These are phyloP conservation scores for Tachina fera DNA, from an alignment of 2,888 invertebrate species.

Conservation along the genomic window DNA sequence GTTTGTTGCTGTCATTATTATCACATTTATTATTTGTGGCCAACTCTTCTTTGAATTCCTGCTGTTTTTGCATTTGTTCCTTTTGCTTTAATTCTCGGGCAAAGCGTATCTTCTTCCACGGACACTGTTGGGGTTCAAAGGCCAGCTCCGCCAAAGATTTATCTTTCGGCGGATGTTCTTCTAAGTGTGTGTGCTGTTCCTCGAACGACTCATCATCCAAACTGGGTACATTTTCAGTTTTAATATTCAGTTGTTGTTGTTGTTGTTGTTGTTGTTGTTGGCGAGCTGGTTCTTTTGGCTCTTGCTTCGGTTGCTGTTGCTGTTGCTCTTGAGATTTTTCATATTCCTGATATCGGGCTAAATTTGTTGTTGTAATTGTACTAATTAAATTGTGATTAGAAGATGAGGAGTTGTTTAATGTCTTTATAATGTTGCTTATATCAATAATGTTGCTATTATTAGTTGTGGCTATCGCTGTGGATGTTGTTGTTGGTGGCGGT, in stretches of 20 bases:
- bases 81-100: slow-evolving; percentile 82
- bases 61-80: slow-evolving; percentile 76
- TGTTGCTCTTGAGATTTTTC: slow-evolving; percentile 76
- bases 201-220: slow-evolving; percentile 78
- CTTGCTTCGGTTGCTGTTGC: slow-evolving; percentile 72
- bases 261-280: slow-evolving; percentile 70
- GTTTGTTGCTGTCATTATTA: slow-evolving; percentile 26
- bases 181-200: slow-evolving; percentile 66
- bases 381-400: slow-evolving; percentile 61
- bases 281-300: slow-evolving; percentile 59
- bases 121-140: slow-evolving; percentile 81
- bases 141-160: slow-evolving; percentile 39
- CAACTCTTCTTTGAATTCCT: slow-evolving; percentile 57
- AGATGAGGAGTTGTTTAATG: slow-evolving; percentile 68
- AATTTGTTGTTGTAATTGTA: slow-evolving; percentile 56
- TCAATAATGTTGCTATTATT: slow-evolving; percentile 41
- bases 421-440: slow-evolving; percentile 67
- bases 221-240: slow-evolving; percentile 76
- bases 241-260: slow-evolving; percentile 50
- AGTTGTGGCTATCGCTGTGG: slow-evolving; percentile 26
- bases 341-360: slow-evolving; percentile 75
- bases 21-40: slow-evolving; percentile 44
- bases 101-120: slow-evolving; percentile 83
- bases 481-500: slow-evolving; percentile 40
- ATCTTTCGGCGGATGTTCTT: slow-evolving; percentile 72